phyloP scores from a whole-genome alignment of 1,140 invertebrate genomes.

The Bombus balteatus region DNA sequence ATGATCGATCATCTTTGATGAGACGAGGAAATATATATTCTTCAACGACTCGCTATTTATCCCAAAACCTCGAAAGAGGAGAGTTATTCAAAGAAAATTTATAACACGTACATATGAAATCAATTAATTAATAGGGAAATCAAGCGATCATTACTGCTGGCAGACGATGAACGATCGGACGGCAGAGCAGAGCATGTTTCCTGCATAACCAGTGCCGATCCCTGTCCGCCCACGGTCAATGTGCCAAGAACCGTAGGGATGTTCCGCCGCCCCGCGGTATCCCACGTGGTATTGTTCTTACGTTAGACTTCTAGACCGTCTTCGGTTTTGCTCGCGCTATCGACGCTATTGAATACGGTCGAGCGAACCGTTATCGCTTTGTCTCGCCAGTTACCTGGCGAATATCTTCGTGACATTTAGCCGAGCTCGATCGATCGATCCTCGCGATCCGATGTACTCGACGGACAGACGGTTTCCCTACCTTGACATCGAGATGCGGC shows the following conservation, averaged over 20 bases:
- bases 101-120: slow-evolving; percentile 45
- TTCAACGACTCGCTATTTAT: too few relatives aligned
- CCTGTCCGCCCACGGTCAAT: slow-evolving; percentile 59
- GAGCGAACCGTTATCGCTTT: slow-evolving; percentile 37
- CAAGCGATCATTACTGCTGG: slow-evolving; percentile 64
- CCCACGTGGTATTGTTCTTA: slow-evolving; percentile 41
- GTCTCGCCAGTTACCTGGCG: neutral
- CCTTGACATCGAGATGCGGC: too few relatives aligned
- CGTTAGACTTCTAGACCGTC: slow-evolving; percentile 35
- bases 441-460: neutral
- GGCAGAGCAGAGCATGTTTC: slow-evolving; percentile 40
- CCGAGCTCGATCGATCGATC: slow-evolving; percentile 19
- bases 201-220: slow-evolving; percentile 57
- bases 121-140: slow-evolving; percentile 70
- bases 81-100: too few relatives aligned
- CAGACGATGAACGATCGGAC: slow-evolving; percentile 58
- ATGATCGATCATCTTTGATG: slow-evolving; percentile 54
- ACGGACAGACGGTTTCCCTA: too few relatives aligned
- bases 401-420: slow-evolving; percentile 26
- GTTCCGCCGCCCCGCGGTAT: slow-evolving; percentile 33
- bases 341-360: slow-evolving; percentile 14
- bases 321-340: neutral
- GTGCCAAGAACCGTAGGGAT: slow-evolving; percentile 33
- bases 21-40: neutral
- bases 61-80: too few relatives aligned